These are phyloP conservation scores for Silurus lanzhouensis DNA, from an alignment of 2,797 vertebrate genomes.

Conservation along the genomic window DNA sequence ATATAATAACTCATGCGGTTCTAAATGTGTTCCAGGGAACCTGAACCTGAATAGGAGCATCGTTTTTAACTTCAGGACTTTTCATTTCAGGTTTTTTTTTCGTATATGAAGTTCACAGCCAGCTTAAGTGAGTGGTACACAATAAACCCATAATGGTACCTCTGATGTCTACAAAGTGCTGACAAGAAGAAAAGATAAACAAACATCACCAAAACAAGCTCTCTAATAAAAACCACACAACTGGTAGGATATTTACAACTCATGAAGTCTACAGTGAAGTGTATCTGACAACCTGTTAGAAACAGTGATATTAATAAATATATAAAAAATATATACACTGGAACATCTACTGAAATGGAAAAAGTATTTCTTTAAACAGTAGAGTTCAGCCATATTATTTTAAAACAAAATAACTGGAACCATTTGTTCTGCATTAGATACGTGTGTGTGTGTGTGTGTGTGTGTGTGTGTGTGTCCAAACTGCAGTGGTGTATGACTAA, in stretches of 20 bases:
- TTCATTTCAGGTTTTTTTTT: neutral
- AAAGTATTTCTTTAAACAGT: neutral
- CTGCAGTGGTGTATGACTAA: conserved; percentile 61
- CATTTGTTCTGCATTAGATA: neutral
- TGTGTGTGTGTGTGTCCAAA: neutral
- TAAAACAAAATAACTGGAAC: neutral
- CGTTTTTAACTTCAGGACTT: neutral
- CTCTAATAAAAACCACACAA: neutral
- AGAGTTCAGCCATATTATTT: neutral
- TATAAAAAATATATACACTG: neutral
- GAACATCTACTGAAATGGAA: neutral
- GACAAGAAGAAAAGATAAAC: neutral
- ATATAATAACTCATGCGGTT: neutral
- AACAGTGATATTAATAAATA: neutral
- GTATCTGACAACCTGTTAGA: no score
- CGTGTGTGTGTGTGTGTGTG: neutral
- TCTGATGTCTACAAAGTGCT: neutral
- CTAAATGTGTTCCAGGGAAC: neutral
- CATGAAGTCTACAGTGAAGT: neutral
- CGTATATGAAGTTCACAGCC: neutral
- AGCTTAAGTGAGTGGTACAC: neutral
- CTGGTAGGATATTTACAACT: neutral
- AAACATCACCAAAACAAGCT: neutral
- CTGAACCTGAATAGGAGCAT: neutral
- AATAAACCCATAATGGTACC: neutral